Evolutionary conservation across 2,113 vertebrate species (phyloP).

Genomic region (Macrotus californicus): DNA sequence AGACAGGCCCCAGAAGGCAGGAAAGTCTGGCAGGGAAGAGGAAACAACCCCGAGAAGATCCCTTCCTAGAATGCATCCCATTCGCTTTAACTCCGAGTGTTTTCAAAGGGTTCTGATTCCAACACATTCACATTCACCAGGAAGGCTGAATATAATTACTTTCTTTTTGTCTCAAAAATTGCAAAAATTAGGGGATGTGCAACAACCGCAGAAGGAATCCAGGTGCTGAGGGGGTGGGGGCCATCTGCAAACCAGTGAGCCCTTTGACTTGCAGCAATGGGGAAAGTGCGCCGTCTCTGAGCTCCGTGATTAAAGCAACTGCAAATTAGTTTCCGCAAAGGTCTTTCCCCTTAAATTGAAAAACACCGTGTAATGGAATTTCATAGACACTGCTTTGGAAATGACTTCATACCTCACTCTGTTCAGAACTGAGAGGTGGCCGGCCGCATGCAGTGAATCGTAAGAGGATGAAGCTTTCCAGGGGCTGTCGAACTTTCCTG

Average conservation of each 20-base stretch:
- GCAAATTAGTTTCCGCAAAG: conserved; percentile 72
- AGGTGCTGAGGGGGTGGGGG: conserved; percentile 14
- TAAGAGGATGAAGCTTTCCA: conserved; percentile 19
- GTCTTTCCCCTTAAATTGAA: conserved; percentile 70
- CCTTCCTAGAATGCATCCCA: not conserved
- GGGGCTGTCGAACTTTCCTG: not conserved
- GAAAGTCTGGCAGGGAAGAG: not conserved
- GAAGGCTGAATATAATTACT: conserved; percentile 19
- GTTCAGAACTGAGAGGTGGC: conserved; percentile 33
- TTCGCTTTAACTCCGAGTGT: not conserved
- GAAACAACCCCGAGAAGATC: not conserved
- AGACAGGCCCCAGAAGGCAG: not conserved
- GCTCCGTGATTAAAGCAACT: conserved; percentile 63
- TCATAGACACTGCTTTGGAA: conserved; percentile 53
- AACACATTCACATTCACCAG: conserved; percentile 52
- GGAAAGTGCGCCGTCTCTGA: conserved; percentile 21
- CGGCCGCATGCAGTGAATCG: not conserved
- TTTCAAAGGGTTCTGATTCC: conserved; percentile 32
- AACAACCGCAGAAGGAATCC: conserved; percentile 31
- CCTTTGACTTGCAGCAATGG: conserved; percentile 32
- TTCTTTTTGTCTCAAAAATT: conserved; percentile 34
- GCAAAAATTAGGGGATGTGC: conserved; percentile 31
- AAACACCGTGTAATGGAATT: conserved; percentile 66
- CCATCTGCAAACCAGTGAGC: conserved; percentile 52
- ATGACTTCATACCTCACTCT: conserved; percentile 51